A percentile compares a stretch with the other conserved stretches of the same genome.
phyloP scores from a whole-genome alignment of 2,888 invertebrate genomes.

The Campaea margaritaria region DNA sequence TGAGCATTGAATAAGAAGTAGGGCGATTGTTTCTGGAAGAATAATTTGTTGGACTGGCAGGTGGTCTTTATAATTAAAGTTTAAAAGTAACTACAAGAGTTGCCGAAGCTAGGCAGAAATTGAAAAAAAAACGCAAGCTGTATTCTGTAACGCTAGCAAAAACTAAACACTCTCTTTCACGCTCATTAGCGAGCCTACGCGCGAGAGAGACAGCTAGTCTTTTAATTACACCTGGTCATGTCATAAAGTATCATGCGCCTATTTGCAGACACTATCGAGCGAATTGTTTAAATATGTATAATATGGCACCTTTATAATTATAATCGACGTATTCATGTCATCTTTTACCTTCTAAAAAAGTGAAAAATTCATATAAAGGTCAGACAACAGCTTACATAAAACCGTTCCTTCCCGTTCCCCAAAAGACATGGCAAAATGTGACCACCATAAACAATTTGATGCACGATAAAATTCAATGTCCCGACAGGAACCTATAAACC shows the following conservation, averaged over 20 bases:
- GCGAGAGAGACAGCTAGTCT: too few species aligned
- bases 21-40: neutral
- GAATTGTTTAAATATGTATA: too few species aligned
- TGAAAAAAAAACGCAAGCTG: neutral
- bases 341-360: neutral
- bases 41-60: neutral
- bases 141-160: too few species aligned
- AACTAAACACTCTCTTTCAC: too few species aligned
- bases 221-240: too few species aligned
- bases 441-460: constrained; percentile 45
- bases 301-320: too few species aligned
- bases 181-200: too few species aligned
- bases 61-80: neutral
- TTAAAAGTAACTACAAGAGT: neutral
- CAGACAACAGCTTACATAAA: constrained; percentile 21
- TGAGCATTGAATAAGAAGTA: constrained; percentile 4
- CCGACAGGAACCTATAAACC: constrained; percentile 44
- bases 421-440: constrained; percentile 36
- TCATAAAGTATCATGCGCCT: too few species aligned
- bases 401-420: constrained; percentile 14
- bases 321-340: neutral
- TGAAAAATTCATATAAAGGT: constrained; percentile 7
- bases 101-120: neutral
- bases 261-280: too few species aligned
- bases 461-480: constrained; percentile 46